A percentile compares a stretch with the other conserved stretches of the same genome.
Evolutionary conservation across 2,113 vertebrate species (phyloP).

Genomic region (Aix galericulata): DNA sequence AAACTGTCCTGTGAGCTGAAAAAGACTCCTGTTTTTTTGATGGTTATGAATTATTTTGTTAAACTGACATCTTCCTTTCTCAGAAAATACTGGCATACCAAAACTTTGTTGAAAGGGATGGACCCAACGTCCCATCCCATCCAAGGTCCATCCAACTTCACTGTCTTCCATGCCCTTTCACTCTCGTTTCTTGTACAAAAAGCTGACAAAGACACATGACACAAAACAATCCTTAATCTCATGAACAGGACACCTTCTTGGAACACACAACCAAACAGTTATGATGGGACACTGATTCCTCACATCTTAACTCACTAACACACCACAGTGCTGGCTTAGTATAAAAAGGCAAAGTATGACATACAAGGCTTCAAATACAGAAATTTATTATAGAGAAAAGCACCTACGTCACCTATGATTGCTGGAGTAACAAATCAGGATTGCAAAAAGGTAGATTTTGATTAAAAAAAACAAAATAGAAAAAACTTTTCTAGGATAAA

Average conservation of each 20-base stretch:
- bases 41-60: not conserved
- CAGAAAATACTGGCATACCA: not conserved
- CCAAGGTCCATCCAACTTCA: no score
- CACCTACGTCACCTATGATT: not conserved
- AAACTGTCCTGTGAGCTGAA: not conserved
- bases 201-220: not conserved
- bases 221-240: not conserved
- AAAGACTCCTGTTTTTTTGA: not conserved
- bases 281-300: not conserved
- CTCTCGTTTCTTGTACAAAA: not conserved
- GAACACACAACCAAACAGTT: rapidly evolving
- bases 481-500: not conserved
- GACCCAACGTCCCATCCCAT: not conserved
- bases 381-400: not conserved
- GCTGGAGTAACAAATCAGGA: not conserved
- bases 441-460: not conserved
- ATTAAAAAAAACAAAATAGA: not conserved
- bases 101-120: not conserved
- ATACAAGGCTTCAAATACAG: not conserved
- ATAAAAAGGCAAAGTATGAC: not conserved
- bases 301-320: not conserved
- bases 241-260: not conserved
- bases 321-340: not conserved
- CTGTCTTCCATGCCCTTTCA: not conserved
- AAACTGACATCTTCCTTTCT: not conserved